Conservation (phyloP, 2,113 vertebrate species). For the Colossoma macropomum region DNA sequence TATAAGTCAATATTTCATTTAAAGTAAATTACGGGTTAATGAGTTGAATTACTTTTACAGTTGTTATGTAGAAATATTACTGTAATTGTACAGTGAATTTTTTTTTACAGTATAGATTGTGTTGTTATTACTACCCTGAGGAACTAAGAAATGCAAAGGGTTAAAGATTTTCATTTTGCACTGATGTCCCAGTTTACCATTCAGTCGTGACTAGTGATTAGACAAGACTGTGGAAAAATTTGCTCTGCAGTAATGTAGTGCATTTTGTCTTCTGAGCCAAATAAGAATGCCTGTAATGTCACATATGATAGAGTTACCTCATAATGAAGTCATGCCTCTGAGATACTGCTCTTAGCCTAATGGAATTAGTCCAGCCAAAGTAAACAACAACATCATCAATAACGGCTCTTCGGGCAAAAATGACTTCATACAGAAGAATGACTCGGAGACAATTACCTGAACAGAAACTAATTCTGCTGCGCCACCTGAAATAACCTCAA, state of each 20-base stretch:
- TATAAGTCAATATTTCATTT: no score
- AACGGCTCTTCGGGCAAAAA: constrained; percentile 7
- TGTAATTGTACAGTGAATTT: no score
- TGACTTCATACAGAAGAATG: constrained; percentile 12
- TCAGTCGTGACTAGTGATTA: neutral
- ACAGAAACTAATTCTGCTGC: neutral
- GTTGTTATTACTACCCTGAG: no score
- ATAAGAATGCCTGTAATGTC: neutral
- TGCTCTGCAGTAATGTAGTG: neutral
- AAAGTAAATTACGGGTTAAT: no score
- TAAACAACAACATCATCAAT: constrained; percentile 37
- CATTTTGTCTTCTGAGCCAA: constrained; percentile 12
- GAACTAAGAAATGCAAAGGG: no score
- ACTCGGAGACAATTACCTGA: constrained; percentile 25
- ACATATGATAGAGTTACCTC: neutral
- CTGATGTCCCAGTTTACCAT: neutral
- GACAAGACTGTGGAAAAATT: neutral
- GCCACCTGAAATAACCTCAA: constrained; percentile 14
- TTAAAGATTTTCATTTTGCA: neutral
- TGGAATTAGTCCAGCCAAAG: constrained; percentile 29
- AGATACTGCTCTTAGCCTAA: constrained; percentile 6
- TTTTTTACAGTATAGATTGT: no score
- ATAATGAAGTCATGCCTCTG: constrained; percentile 2
- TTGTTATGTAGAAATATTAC: no score
- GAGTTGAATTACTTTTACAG: no score